Percentiles rank a stretch among this genome's conserved stretches.
These are phyloP conservation scores for Ceuthmochares aereus DNA, from an alignment of 2,113 vertebrate genomes.

Conservation along the genomic window DNA sequence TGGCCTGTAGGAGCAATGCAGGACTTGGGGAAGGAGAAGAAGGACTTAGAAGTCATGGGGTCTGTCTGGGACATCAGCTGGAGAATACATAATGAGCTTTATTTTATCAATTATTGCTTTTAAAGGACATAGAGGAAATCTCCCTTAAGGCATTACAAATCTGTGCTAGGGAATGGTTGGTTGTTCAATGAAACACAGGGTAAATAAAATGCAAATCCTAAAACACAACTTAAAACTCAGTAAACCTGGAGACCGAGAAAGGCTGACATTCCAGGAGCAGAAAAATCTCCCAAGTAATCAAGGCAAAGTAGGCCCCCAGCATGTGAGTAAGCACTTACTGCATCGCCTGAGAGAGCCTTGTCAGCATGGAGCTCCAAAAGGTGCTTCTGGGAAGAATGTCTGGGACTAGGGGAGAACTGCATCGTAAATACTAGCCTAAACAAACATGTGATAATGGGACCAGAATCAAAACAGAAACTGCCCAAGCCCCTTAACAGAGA, in stretches of 20 bases:
- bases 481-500: neutral
- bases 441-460: neutral
- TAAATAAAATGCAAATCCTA: slow-evolving; percentile 1
- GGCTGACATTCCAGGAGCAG: neutral
- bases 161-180: neutral
- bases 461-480: neutral
- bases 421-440: neutral
- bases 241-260: neutral
- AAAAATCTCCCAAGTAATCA: neutral
- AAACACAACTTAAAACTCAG: neutral
- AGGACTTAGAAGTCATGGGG: neutral
- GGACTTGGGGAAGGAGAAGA: neutral
- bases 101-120: slow-evolving; percentile 1
- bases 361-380: neutral
- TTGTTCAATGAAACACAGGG: neutral
- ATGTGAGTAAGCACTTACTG: neutral
- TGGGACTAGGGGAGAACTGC: neutral
- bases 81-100: neutral
- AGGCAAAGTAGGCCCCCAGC: neutral
- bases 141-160: neutral
- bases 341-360: neutral
- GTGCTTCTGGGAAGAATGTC: neutral
- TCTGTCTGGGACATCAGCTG: neutral
- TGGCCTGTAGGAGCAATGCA: neutral
- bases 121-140: slow-evolving; percentile 15